Evolutionary conservation across 1,140 invertebrate genomes (phyloP).

Genomic region (Drosophila ironensis): DNA sequence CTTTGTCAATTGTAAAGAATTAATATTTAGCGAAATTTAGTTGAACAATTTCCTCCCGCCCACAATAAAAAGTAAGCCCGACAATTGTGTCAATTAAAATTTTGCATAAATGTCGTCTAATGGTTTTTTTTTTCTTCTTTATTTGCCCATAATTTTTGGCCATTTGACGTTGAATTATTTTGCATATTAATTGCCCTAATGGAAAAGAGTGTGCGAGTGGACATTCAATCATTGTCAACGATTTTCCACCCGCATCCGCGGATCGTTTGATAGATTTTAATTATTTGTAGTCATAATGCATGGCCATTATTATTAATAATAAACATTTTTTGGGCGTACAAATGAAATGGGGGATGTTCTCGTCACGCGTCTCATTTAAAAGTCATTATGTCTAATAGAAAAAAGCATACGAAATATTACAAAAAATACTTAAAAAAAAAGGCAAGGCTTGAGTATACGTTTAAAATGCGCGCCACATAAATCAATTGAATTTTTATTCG

Average conservation of each 20-base stretch:
- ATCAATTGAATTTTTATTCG: conserved; percentile 68
- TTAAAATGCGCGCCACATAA: conserved; percentile 46
- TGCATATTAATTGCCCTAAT: conserved; percentile 45
- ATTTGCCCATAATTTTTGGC: conserved; percentile 22
- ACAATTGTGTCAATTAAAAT: conserved; percentile 6
- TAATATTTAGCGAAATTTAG: background rate
- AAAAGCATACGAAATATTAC: background rate
- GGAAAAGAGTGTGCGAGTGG: conserved; percentile 18
- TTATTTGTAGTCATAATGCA: conserved; percentile 62
- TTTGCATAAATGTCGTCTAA: background rate
- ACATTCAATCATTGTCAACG: conserved; percentile 52
- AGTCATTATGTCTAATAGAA: conserved; percentile 65
- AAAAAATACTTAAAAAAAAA: conserved; percentile 1
- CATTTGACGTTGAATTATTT: conserved; percentile 26
- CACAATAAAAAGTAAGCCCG: background rate
- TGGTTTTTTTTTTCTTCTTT: background rate
- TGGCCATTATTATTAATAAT: conserved; percentile 60
- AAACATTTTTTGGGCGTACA: conserved; percentile 24
- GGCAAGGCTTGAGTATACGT: background rate
- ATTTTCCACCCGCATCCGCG: conserved; percentile 25
- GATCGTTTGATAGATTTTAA: conserved; percentile 48
- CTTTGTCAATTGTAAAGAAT: background rate
- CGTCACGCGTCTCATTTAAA: conserved; percentile 71
- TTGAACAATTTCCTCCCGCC: background rate
- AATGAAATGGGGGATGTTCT: conserved; percentile 5